phyloP scores from a whole-genome alignment of 2,888 invertebrate genomes.

The Dynastes grantii region DNA sequence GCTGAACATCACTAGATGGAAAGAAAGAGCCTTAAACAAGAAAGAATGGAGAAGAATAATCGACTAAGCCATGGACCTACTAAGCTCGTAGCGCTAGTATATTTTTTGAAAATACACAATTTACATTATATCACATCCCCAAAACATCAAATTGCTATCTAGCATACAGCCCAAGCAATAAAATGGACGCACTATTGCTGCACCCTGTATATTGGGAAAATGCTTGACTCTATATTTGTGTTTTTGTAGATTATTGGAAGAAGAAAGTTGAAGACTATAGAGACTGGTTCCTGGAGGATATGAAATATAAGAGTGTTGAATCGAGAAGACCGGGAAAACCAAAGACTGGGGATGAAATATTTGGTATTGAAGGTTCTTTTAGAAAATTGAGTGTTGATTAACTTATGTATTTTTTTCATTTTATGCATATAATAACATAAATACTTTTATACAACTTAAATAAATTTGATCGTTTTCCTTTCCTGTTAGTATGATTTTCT shows the following conservation, averaged over 20 bases:
- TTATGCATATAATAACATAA: not conserved
- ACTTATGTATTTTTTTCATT: not conserved
- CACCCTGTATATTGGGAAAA: not conserved
- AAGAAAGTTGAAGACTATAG: constrained; percentile 71
- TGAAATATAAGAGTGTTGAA: constrained; percentile 71
- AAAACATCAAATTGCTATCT: no score
- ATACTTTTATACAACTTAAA: not conserved
- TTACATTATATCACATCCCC: no score
- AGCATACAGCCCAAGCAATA: no score
- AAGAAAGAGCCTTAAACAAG: no score
- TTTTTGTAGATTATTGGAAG: constrained; percentile 70
- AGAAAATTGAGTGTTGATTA: constrained; percentile 56
- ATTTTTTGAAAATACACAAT: no score
- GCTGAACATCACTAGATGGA: no score
- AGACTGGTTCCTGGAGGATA: constrained; percentile 73
- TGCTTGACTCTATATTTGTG: not conserved
- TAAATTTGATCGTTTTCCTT: no score
- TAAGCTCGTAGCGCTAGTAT: no score
- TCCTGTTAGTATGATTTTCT: no score
- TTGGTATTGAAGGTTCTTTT: constrained; percentile 70
- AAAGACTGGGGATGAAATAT: constrained; percentile 72
- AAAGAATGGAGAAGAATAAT: no score
- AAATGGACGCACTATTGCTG: no score
- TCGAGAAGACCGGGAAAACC: constrained; percentile 72
- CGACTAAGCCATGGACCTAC: no score